Evolutionary conservation across 2,797 vertebrate species (phyloP), one percentile per base, ranked within the genome.

Genomic region (Sardinella longiceps): DNA sequence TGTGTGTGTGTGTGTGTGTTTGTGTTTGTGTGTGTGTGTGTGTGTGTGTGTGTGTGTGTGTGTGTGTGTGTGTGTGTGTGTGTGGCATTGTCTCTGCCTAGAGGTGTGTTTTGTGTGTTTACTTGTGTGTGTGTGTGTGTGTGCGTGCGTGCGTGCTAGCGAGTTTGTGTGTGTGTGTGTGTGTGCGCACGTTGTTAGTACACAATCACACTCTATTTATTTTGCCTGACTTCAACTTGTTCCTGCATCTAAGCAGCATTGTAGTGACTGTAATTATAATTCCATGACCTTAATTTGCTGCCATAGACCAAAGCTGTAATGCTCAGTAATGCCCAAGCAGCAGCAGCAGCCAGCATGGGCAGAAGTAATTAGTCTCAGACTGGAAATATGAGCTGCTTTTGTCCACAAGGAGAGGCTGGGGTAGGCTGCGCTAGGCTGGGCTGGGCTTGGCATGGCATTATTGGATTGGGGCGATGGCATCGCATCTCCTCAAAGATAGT

Each of bases 241-340:
- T 92, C 83, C 93, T 90, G 92, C 92, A 86, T 95, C 93, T 92
- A 88, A 90, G 94, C 91, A 87, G 94, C 91, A 87, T 90, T 88
- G 91, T 88, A 90, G 89, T 90, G 89, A 89, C 91, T 92, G 90
- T 95, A 95, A 93, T 94, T 95, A 96, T 91, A 92, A 86, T 91
- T 95, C 93, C 89, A 82, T 46, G 50, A 92, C 91, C 90, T 94
- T 90, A 92, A 93, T 92, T 92, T 90, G 83, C 58, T 60, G 83
- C 70, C 33, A 20, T 23, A 77, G 70, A 63, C 45, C 87, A 87
- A 66, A 89, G 87, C 91, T 90, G 81, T n/a, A n/a, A n/a, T n/a
- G 77, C 82, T 84, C 25, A 28, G 60, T 12, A 33, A 51, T 43
- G 28, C 56, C 15, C 80, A 43, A 46, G 82, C 56, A 45, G 43